A percentile compares a stretch with the other conserved stretches of the same genome.
Evolutionary conservation across 2,113 vertebrate species (phyloP).

Genomic region (Rissa tridactyla): DNA sequence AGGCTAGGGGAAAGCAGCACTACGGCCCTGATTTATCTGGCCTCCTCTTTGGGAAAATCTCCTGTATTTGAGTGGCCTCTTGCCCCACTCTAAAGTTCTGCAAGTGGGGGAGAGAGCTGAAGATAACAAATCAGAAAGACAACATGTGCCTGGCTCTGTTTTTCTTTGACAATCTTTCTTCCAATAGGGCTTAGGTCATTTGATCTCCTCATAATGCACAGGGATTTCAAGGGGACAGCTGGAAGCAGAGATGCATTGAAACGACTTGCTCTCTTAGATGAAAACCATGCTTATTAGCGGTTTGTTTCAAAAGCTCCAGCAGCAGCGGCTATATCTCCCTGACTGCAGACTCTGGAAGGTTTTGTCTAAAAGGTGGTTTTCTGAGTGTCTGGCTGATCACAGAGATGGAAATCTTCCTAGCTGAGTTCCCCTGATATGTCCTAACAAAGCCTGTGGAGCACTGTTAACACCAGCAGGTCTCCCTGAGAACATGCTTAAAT

Average conservation of each 20-base stretch:
- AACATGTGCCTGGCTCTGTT: neutral
- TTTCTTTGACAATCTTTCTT: neutral
- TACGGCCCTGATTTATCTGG: neutral
- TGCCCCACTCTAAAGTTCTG: neutral
- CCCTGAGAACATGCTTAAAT: neutral
- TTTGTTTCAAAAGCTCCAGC: neutral
- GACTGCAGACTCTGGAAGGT: neutral
- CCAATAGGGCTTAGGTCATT: neutral
- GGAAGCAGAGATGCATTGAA: slow-evolving; percentile 19
- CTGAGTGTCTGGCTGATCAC: neutral
- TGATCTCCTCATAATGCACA: slow-evolving; percentile 1
- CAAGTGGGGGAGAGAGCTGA: neutral
- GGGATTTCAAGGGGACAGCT: slow-evolving; percentile 44
- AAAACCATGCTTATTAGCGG: slow-evolving; percentile 2
- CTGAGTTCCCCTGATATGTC: neutral
- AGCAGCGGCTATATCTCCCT: neutral
- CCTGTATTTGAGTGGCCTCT: neutral
- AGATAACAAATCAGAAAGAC: neutral
- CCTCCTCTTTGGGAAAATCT: neutral
- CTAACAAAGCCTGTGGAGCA: neutral
- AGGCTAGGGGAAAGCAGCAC: neutral
- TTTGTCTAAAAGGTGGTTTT: neutral
- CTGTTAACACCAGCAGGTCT: neutral
- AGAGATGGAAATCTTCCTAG: neutral
- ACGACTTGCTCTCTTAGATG: neutral